Conservation (phyloP, 2,797 vertebrate genomes). For the Ambastaia sidthimunki region DNA sequence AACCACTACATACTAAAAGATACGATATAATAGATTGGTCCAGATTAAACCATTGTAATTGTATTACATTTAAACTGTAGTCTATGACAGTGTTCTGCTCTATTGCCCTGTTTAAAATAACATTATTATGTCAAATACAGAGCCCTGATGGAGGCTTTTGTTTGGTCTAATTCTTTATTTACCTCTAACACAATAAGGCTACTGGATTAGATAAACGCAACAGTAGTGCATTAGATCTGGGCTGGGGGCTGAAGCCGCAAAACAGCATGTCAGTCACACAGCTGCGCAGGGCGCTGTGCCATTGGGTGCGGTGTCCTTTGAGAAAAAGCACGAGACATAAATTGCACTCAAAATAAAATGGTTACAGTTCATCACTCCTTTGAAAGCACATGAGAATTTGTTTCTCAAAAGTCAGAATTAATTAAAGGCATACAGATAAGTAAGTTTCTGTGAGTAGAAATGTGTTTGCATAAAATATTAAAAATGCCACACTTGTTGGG, state of each 20-base stretch:
- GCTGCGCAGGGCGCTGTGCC: conserved; percentile 71
- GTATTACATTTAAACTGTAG: too few relatives aligned
- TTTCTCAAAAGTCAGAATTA: too few relatives aligned
- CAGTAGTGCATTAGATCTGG: not conserved
- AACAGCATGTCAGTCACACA: conserved; percentile 68
- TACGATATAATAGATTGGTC: not conserved
- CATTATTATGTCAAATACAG: not conserved
- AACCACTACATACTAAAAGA: too few relatives aligned
- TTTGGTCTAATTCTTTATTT: not conserved
- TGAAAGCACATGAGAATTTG: too few relatives aligned
- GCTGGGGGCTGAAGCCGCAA: not conserved
- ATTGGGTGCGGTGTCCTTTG: conserved; percentile 73
- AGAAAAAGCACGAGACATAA: conserved; percentile 62
- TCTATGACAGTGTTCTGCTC: not conserved
- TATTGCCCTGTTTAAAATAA: not conserved
- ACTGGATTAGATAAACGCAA: not conserved
- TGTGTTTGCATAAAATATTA: too few relatives aligned
- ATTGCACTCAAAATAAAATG: too few relatives aligned
- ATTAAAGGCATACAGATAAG: too few relatives aligned
- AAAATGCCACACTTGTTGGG: too few relatives aligned
- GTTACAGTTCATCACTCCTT: too few relatives aligned
- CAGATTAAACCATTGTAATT: not conserved
- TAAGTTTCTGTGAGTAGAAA: too few relatives aligned
- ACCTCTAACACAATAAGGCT: not conserved
- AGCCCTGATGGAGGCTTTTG: not conserved